phyloP scores from a whole-genome alignment of 1,140 invertebrate genomes.

The Varroa destructor region DNA sequence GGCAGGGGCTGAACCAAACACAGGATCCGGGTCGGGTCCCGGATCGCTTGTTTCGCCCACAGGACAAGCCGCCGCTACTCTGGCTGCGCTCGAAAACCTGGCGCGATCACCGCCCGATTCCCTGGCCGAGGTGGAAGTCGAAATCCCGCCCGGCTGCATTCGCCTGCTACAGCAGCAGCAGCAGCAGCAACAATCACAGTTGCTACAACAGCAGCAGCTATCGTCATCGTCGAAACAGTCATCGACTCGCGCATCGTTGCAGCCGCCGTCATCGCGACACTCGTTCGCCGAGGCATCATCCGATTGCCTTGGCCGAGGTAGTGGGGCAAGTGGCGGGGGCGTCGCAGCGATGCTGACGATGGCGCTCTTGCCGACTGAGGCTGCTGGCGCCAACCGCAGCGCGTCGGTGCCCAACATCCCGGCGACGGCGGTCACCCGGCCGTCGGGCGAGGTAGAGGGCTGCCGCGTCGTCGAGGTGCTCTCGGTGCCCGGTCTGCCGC shows the following conservation, averaged over 20 bases:
- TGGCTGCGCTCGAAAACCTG: too few species aligned
- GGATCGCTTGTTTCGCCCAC: too few species aligned
- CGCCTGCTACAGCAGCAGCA: too few species aligned
- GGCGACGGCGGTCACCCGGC: conserved; percentile 18
- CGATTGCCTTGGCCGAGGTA: neutral
- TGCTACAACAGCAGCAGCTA: neutral
- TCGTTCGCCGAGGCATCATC: conserved; percentile 11
- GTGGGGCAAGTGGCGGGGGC: neutral
- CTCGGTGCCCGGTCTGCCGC: conserved; percentile 18
- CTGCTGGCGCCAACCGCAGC: conserved; percentile 7
- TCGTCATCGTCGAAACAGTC: conserved; percentile 11
- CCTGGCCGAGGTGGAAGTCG: neutral
- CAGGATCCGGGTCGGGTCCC: too few species aligned
- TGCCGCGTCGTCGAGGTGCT: conserved; percentile 20
- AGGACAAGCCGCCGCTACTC: too few species aligned
- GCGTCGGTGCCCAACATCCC: conserved; percentile 24
- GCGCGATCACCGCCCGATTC: too few species aligned
- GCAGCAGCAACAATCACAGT: too few species aligned
- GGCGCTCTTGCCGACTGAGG: neutral
- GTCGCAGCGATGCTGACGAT: neutral
- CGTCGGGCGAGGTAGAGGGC: neutral
- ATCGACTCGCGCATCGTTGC: neutral
- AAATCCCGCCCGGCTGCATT: neutral
- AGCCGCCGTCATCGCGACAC: conserved; percentile 23
- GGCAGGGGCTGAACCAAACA: too few species aligned